These are phyloP conservation scores for Amblyraja radiata DNA, from an alignment of 2,797 vertebrate species.

Conservation along the genomic window DNA sequence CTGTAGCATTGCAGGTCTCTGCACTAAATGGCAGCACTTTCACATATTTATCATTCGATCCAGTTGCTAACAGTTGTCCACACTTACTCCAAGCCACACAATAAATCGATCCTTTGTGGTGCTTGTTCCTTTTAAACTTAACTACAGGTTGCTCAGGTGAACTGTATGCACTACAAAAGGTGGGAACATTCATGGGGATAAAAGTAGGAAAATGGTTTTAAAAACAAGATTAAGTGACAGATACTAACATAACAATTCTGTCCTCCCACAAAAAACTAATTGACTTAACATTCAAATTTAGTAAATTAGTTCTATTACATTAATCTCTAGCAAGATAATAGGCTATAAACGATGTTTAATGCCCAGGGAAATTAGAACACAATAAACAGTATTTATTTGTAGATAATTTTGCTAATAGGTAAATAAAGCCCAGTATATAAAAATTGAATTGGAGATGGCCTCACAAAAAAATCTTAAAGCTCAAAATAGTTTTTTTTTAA, in stretches of 20 bases:
- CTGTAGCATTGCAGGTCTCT: slow-evolving; percentile 90
- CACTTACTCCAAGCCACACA: slow-evolving; percentile 97
- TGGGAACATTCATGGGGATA: background rate
- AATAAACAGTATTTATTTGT: no score
- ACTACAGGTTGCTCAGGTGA: slow-evolving; percentile 72
- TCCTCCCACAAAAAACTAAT: background rate
- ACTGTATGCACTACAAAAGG: slow-evolving; percentile 58
- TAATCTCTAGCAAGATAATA: no score
- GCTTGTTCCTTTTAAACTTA: slow-evolving; percentile 94
- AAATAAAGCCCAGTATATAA: no score
- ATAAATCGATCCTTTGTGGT: slow-evolving; percentile 97
- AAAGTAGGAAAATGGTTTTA: slow-evolving; percentile 37
- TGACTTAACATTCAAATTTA: background rate
- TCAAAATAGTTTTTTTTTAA: no score
- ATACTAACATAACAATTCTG: slow-evolving; percentile 28
- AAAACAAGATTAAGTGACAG: slow-evolving; percentile 39
- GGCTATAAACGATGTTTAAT: no score
- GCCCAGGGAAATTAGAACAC: no score
- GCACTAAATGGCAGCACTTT: slow-evolving; percentile 94
- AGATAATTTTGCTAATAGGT: no score
- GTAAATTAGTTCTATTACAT: background rate
- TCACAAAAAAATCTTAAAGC: no score
- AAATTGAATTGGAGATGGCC: no score
- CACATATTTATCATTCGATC: slow-evolving; percentile 95
- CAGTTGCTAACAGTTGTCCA: slow-evolving; percentile 87